Base-by-base conservation (phyloP, 35 echinoderm and acorn worm genomes). In the Amphiura filiformis region DNA sequence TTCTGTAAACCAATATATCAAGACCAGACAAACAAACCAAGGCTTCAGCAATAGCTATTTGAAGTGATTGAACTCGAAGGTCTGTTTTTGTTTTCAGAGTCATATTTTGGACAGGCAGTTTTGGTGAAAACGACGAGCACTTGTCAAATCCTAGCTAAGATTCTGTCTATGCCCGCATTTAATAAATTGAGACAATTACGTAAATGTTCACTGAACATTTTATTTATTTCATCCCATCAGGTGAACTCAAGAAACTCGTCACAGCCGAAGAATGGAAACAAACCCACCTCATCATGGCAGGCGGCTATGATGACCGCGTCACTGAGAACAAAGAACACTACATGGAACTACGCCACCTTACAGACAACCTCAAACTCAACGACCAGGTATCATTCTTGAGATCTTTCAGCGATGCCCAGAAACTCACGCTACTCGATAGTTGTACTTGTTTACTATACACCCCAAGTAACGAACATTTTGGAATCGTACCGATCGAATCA, bases 251-350 rank as follows among this genome's bases (percentile, higher is more conserved):
- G 77, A 38, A 41, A 0, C 89, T 23, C 13, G n/a, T 94, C 0
- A 87, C 93, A 0, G 83, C 78, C 9, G 65, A 77, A 5, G 87
- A 92, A 26, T 94, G 89, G 90, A 89, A 88, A 80, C 76, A 89
- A 35, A 90, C 88, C 31, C 93, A 95, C 39, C 85, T 99, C 4
- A 84, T 99, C 11, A 99, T 99, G 93, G 96, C 96, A 3, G 96
- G 96, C n/a, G 96, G 96, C 26, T 99, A 99, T 38, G 96, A 99
- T 36, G 96, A 93, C 3, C 65, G 96, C 11, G 96, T 99, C 23
- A 86, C 86, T 0, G 96, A 99, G 76, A 99, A 99, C 76, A 91
- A 82, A 41, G 93, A 99, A 39, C 96, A 99, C 80, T 99, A 99
- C 76, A 49, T 95, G 28, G 96, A 99, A 70, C 80, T 99, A 14